Percentiles rank a stretch among this genome's conserved stretches.
Evolutionary conservation across 2,113 vertebrate species (phyloP).

Genomic region (Nanorana parkeri): DNA sequence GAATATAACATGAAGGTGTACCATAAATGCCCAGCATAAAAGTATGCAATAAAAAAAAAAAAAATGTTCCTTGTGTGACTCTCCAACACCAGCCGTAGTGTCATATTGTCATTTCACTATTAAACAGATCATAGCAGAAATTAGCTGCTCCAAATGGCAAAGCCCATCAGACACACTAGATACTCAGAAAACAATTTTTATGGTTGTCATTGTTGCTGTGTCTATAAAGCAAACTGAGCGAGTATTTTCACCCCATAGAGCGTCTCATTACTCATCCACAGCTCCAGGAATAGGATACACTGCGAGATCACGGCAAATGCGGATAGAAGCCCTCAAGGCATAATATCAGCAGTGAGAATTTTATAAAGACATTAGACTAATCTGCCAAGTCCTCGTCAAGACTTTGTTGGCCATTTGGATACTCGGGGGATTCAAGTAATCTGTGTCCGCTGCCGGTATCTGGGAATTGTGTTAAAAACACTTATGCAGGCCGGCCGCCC

Average conservation of each 20-base stretch:
- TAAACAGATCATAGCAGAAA: neutral
- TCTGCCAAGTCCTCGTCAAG: constrained; percentile 41
- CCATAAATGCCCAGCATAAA: too few relatives aligned
- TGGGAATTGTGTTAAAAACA: constrained; percentile 21
- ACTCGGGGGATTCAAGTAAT: neutral
- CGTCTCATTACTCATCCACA: neutral
- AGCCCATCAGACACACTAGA: neutral
- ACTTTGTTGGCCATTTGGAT: neutral
- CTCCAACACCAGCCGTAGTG: too few relatives aligned
- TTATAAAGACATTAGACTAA: constrained; percentile 66
- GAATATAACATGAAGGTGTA: too few relatives aligned
- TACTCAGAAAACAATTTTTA: neutral
- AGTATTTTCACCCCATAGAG: neutral
- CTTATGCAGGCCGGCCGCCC: neutral
- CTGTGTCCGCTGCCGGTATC: neutral
- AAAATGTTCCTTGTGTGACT: too few relatives aligned
- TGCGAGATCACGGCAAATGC: neutral
- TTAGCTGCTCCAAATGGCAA: neutral
- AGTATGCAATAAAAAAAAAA: too few relatives aligned
- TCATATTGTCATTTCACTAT: too few relatives aligned
- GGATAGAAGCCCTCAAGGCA: constrained; percentile 61
- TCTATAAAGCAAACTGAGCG: neutral
- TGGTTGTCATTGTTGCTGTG: neutral
- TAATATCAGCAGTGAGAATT: constrained; percentile 55
- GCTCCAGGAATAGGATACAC: neutral